Percentiles rank a stretch among this genome's conserved stretches.
phyloP scores from a whole-genome alignment of 2,113 vertebrate species.

The Onychorhynchus coronatus region DNA sequence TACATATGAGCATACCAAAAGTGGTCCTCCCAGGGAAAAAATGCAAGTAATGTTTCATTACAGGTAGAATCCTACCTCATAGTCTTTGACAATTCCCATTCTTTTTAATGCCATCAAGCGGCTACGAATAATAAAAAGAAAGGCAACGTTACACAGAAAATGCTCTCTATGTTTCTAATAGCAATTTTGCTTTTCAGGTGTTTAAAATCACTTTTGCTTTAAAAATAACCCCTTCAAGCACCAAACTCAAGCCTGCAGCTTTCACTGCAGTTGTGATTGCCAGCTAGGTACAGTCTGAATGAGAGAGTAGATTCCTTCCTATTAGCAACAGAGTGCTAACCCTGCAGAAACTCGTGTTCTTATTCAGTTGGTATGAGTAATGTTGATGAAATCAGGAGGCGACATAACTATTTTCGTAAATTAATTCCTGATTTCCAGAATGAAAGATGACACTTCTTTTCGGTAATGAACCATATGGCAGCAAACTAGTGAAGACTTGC shows the following conservation, averaged over 20 bases:
- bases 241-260: background rate
- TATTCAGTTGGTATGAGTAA: background rate
- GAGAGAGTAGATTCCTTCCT: background rate
- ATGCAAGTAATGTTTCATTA: background rate
- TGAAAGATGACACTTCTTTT: background rate
- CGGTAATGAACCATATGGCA: background rate
- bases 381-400: background rate
- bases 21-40: background rate
- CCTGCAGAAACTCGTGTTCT: background rate
- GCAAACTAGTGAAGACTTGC: background rate
- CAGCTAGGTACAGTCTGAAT: background rate
- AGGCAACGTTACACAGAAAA: background rate
- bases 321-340: background rate
- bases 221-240: background rate
- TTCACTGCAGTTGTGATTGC: background rate
- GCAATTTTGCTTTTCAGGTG: background rate
- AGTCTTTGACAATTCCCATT: conserved; percentile 96
- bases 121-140: conserved; percentile 63
- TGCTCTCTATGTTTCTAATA: background rate
- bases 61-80: conserved; percentile 82
- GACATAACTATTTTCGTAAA: background rate
- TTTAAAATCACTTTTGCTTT: background rate
- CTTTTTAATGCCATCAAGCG: conserved; percentile 97
- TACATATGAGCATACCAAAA: background rate
- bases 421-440: background rate